Base-by-base conservation (phyloP, 2,113 vertebrate genomes). In the Spizaetus ornatus region DNA sequence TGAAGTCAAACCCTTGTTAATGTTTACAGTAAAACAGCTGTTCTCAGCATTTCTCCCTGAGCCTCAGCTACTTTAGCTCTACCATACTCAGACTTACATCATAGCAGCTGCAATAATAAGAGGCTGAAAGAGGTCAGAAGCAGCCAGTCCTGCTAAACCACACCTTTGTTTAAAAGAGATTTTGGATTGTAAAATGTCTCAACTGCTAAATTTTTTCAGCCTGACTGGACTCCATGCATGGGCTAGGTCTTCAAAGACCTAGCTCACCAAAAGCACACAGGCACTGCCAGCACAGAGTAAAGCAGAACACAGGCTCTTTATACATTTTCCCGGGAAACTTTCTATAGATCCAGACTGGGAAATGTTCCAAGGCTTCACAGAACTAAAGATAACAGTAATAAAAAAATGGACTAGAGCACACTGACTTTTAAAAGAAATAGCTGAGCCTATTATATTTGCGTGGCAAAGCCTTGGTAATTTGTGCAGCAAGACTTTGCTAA, bases 281-380 rank as follows among this genome's bases (percentile, higher is more conserved):
- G 81, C 95, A 94, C 63, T 91, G 96, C 70, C 70, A 93, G 66
- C 36, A 42, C 76, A 45, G 81, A 93, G 94, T 77, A 83, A 96
- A 83, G 93, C 92, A 95, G 96, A 97, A 97, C 96, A 97, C 95
- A 98, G 96, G 94, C 92, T 93, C 89, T 97, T 98, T 97, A 96
- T 98, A 88, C 56, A 45, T 97, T 98, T 98, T 98, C 97, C 94
- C 79, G 71, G 96, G 96, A 98, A 98, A 97, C 90, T 94, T 97
- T 97, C 96, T 97, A 96, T 98, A 97, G 97, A 96, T 93, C 84
- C 88, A 97, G 95, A 66, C 97, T 98, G 97, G 98, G 97, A 98
- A 98, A 93, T 72, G 86, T 93, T 98, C 97, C 98, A 98, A 94
- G 94, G 94, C 86, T 96, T 97, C 96, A 93, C 82, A 85, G 66